Conservation (phyloP, 2,113 vertebrate genomes). For the Carlito syrichta region DNA sequence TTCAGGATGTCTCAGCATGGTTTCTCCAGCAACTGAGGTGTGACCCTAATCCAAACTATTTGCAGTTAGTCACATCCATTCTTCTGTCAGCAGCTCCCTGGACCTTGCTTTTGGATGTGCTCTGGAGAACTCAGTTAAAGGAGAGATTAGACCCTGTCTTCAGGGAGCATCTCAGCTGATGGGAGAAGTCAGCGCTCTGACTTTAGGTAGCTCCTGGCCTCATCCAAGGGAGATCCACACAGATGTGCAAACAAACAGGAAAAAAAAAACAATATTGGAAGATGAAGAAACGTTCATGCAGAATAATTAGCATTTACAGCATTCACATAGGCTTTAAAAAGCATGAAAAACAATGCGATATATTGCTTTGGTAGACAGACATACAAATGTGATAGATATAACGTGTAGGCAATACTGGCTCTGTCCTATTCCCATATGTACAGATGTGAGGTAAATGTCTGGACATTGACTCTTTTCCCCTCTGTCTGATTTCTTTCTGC, state of each 20-base stretch:
- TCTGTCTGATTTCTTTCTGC: too few species aligned
- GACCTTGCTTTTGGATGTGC: neutral
- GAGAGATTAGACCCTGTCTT: neutral
- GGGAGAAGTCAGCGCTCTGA: neutral
- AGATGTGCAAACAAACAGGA: neutral
- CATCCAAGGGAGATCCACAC: neutral
- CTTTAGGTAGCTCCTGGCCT: neutral
- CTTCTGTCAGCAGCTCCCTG: too few species aligned
- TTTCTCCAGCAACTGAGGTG: neutral
- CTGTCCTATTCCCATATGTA: rapidly evolving
- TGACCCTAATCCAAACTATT: neutral
- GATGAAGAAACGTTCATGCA: neutral
- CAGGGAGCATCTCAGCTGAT: too few species aligned
- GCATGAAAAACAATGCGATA: neutral
- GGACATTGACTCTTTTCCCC: too few species aligned
- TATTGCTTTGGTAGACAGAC: neutral
- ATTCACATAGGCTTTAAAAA: too few species aligned
- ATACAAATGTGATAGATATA: neutral
- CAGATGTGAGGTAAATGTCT: too few species aligned
- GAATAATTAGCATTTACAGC: neutral
- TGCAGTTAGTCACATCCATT: neutral
- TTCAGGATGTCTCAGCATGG: neutral
- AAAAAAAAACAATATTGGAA: neutral
- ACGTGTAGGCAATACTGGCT: neutral
- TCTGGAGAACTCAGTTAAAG: neutral